phyloP scores from a whole-genome alignment of 2,888 invertebrate genomes.

The Chrysomela aeneicollis region DNA sequence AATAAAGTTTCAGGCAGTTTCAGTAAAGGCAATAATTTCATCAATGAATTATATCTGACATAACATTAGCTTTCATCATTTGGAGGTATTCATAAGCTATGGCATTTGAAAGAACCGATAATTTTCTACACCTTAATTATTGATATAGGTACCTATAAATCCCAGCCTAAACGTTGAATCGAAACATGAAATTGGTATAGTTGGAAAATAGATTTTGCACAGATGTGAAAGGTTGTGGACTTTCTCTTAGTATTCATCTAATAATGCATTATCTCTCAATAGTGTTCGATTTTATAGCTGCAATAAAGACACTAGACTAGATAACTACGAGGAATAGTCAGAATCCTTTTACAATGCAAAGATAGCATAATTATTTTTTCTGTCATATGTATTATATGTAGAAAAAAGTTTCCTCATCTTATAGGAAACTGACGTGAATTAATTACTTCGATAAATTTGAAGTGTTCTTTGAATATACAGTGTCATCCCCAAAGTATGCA shows the following conservation, averaged over 20 bases:
- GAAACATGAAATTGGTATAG: not conserved
- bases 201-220: slow-evolving; percentile 2
- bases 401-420: too few species aligned
- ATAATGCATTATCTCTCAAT: not conserved
- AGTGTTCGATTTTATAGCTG: not conserved
- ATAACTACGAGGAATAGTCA: not conserved
- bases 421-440: too few species aligned
- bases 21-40: not conserved
- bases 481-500: too few species aligned
- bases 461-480: too few species aligned
- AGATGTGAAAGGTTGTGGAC: slow-evolving; percentile 4
- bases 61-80: not conserved
- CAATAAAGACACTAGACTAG: not conserved
- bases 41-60: not conserved
- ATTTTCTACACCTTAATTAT: slow-evolving; percentile 14
- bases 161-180: not conserved
- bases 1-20: not conserved
- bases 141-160: too few species aligned
- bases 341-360: not conserved
- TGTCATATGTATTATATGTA: too few species aligned
- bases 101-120: not conserved
- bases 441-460: too few species aligned
- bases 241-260: slow-evolving; percentile 14
- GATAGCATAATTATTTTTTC: too few species aligned
- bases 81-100: not conserved